phyloP scores from a whole-genome alignment of 1,140 invertebrate genomes.

The Acromyrmex echinatior region DNA sequence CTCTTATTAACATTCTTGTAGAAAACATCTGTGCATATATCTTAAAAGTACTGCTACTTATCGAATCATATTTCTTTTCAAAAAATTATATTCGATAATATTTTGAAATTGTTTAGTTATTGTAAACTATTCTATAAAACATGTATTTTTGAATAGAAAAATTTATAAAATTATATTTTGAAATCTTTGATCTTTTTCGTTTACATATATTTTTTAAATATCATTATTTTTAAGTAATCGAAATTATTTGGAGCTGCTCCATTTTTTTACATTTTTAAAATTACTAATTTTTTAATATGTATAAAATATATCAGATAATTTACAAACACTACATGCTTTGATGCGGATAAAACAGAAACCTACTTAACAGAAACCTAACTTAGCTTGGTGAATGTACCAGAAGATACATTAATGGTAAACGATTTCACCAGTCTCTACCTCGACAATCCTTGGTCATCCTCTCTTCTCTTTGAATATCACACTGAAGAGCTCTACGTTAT shows the following conservation, averaged over 20 bases:
- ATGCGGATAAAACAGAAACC: constrained; percentile 36
- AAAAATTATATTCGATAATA: not conserved
- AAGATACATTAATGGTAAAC: constrained; percentile 23
- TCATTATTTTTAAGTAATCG: not conserved
- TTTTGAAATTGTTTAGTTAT: constrained; percentile 2
- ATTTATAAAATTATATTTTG: constrained; percentile 5
- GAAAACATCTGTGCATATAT: not conserved
- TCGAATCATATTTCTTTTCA: not conserved
- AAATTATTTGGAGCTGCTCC: not conserved
- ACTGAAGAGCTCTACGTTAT: constrained; percentile 41
- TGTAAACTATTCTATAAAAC: not conserved
- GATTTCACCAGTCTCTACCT: constrained; percentile 41
- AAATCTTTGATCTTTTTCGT: not conserved
- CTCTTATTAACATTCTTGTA: not conserved
- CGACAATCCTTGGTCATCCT: constrained; percentile 8
- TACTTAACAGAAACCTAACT: not conserved
- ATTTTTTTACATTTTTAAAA: constrained; percentile 17
- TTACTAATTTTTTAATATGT: not conserved
- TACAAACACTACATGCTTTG: not conserved
- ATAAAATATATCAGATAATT: no score
- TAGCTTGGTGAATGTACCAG: constrained; percentile 29
- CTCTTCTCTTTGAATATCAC: not conserved
- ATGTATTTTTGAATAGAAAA: no score
- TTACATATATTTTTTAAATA: not conserved
- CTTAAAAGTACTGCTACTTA: not conserved